Base-by-base conservation (phyloP, 2,113 vertebrate genomes). In the Phylloscopus whistleri region DNA sequence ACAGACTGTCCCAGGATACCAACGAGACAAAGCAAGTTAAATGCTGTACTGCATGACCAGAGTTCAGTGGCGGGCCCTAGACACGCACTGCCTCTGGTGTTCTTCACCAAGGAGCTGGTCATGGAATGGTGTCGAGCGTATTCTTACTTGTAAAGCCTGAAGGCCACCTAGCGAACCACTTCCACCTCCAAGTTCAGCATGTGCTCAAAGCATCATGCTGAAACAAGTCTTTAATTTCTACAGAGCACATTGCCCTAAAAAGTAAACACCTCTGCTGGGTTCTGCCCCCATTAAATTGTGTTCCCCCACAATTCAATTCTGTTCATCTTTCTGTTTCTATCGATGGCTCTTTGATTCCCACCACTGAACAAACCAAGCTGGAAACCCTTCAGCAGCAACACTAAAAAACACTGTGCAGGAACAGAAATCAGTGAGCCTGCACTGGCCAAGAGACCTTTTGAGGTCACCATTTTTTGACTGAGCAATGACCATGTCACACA, bases 381-480 rank as follows among this genome's bases (percentile, higher is more conserved):
- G 31, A 90, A 86, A 75, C 11, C 12, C 48, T 52, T n/a, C 20
- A 7, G 21, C 4, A 70, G 43, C 9, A 48, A 22, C 0, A 4
- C 41, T 49, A 68, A 79, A 75, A 94, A 41, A 73, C 41, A 20
- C 53, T 27, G 73, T 1, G 1, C 13, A 43, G 49, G 31, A 78
- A 17, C 9, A 89, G 53, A 66, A 55, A 60, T 39, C 44, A 49
- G 15, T 16, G 27, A 48, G n/a, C 14, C 52, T 69, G 37, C 58
- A 59, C 33, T 15, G 15, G 53, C 35, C 9, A 67, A 39, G 37
- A 81, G 9, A 35, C 31, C 46, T 81, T 85, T 49, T 41, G 70
- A 95, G 84, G 68, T 58, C 15, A 12, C 93, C 94, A 95, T 96
- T 96, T 94, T 93, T 76, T 90, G 75, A 56, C n/a, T 46, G 53